Conservation (phyloP, 2,113 vertebrate species). For the Alouatta palliata region DNA sequence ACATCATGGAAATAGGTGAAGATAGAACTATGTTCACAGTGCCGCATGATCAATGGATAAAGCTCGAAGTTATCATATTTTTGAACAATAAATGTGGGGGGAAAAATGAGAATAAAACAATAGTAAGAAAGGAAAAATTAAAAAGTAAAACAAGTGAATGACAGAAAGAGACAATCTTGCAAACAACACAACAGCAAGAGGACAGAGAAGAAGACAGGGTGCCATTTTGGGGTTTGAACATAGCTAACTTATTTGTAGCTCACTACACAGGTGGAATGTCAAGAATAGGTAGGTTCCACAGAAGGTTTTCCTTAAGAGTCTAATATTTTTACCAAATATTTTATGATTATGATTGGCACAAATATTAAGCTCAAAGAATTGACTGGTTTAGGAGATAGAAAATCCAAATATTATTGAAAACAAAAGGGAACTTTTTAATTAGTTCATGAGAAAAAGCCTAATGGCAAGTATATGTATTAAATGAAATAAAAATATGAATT, state of each 20-base stretch:
- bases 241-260: rapidly evolving
- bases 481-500: neutral
- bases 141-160: neutral
- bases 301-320: neutral
- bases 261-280: neutral
- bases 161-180: neutral
- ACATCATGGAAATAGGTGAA: neutral
- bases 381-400: neutral
- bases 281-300: neutral
- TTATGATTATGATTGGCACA: neutral
- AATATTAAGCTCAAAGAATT: neutral
- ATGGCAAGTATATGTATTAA: neutral
- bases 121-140: neutral
- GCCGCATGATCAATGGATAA: neutral
- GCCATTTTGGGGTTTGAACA: neutral
- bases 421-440: neutral
- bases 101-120: neutral
- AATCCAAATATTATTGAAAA: neutral
- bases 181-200: too few species aligned
- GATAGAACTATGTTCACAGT: neutral
- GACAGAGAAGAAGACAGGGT: neutral
- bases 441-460: neutral
- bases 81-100: neutral
- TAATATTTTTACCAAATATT: neutral
- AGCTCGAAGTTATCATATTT: neutral